Base-by-base conservation (phyloP, 2,888 invertebrate genomes). In the Melipona beecheii region DNA sequence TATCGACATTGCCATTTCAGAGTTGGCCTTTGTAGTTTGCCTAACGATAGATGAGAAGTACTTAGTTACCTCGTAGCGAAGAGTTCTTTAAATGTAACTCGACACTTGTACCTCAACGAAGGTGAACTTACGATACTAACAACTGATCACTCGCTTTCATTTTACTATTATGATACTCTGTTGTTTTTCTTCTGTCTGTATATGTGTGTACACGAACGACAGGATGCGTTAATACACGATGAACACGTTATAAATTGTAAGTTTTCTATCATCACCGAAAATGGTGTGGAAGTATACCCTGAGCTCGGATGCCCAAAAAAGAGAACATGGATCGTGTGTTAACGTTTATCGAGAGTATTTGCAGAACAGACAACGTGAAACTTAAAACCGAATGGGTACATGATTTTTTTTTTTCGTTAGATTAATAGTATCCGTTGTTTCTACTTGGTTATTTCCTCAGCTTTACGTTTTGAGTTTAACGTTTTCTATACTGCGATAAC, bases 231-330 rank as follows among this genome's bases (percentile, higher is more conserved):
- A 75, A 81, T 81, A 75, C 65, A 81, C 78, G 65, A 75, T 85
- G 85, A 85, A 85, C 85, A 81, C 85, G 78, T 85, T 81, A 78
- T 56, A 85, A 85, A 70, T 81, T 81, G 85, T 5, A 75, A 74
- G 73, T 74, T 81, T 78, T 85, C 85, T 85, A 81, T 43, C 65
- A 66, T 72, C 85, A 85, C 77, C 85, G 74, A n/a, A 66, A 75
- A 77, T 60, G 76, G 75, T 79, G 84, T 70, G 64, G 76, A 81
- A 81, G 81, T 85, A 75, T 85, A 81, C 85, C 85, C 85, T 85
- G 85, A 85, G 85, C 77, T 85, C 60, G 70, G 85, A 85, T 66
- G 85, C 85, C 43, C 43, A 43, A 9, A 43, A 43, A 43, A 43
- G 36, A 78, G 69, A 78, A 54, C 50, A 70, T 80, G 72, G 54